phyloP scores from a whole-genome alignment of 37 sponge, comb jelly and placozoan species.

The Crambe crambe region DNA sequence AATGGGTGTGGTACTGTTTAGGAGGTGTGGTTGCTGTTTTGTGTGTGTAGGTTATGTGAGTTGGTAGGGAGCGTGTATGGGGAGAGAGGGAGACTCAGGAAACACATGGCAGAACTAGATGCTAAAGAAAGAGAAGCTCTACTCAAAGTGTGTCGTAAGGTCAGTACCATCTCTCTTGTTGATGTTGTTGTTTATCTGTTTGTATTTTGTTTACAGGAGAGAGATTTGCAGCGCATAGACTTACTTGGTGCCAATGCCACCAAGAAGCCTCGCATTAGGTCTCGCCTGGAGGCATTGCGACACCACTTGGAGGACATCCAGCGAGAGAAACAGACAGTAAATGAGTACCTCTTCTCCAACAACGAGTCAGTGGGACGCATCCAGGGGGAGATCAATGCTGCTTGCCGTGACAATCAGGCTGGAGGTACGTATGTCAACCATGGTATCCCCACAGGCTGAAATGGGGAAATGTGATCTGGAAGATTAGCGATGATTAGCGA shows the following conservation, averaged over 20 bases:
- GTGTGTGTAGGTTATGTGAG: constrained; percentile 6
- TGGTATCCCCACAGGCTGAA: background rate
- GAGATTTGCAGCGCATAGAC: constrained; percentile 39
- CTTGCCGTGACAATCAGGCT: background rate
- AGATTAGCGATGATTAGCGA: background rate
- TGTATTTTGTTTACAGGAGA: constrained; percentile 16
- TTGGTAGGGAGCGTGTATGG: constrained; percentile 29
- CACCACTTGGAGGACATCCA: constrained; percentile 20
- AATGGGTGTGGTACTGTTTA: background rate
- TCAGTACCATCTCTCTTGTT: background rate
- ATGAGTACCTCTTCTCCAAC: constrained; percentile 56
- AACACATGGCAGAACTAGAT: constrained; percentile 62
- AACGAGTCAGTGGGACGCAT: constrained; percentile 51
- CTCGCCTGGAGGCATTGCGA: constrained; percentile 18
- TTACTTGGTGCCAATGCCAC: constrained; percentile 26
- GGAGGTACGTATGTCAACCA: background rate
- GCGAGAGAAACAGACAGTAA: constrained; percentile 35
- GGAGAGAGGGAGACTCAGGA: constrained; percentile 50
- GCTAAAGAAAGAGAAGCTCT: constrained; percentile 62
- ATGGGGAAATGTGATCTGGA: background rate
- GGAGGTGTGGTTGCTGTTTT: background rate
- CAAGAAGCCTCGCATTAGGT: constrained; percentile 30
- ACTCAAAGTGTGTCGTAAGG: constrained; percentile 60
- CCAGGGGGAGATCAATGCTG: constrained; percentile 43
- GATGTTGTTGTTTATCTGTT: background rate